phyloP scores from a whole-genome alignment of 2,797 vertebrate species.

The Phoebastria nigripes region DNA sequence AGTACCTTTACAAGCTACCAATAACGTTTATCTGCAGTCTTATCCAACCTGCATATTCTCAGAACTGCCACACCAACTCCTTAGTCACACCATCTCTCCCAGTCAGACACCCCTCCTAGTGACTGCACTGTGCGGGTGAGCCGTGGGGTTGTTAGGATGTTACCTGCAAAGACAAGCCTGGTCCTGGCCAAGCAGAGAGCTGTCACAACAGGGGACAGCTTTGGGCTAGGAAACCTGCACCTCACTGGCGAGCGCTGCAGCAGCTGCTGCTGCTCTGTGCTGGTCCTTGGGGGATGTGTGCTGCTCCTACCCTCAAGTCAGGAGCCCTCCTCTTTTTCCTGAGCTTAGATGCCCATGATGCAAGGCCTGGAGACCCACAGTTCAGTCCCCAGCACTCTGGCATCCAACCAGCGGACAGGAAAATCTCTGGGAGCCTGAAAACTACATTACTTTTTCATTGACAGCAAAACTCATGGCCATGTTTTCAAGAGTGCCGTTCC shows the following conservation, averaged over 20 bases:
- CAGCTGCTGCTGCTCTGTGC: background rate
- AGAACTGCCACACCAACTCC: background rate
- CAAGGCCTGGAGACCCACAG: background rate
- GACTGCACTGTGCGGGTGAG: background rate
- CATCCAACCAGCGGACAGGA: background rate
- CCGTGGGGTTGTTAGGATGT: background rate
- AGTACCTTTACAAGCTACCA: background rate
- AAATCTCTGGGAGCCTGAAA: background rate
- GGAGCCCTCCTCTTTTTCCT: background rate
- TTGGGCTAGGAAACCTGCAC: background rate
- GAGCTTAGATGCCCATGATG: background rate
- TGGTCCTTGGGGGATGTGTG: fast-evolving
- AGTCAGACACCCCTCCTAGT: background rate
- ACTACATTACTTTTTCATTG: background rate
- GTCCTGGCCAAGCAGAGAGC: background rate
- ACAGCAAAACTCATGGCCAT: background rate
- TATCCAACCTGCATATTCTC: background rate
- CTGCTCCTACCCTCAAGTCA: background rate
- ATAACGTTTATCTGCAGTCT: background rate
- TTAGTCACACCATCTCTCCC: background rate
- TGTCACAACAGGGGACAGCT: background rate
- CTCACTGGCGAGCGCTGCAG: background rate
- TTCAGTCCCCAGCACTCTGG: background rate
- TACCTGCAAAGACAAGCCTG: background rate
- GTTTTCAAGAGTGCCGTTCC: background rate